A percentile compares a stretch with the other conserved stretches of the same genome.
phyloP scores from a whole-genome alignment of 2,888 invertebrate genomes.

The Tuta absoluta region DNA sequence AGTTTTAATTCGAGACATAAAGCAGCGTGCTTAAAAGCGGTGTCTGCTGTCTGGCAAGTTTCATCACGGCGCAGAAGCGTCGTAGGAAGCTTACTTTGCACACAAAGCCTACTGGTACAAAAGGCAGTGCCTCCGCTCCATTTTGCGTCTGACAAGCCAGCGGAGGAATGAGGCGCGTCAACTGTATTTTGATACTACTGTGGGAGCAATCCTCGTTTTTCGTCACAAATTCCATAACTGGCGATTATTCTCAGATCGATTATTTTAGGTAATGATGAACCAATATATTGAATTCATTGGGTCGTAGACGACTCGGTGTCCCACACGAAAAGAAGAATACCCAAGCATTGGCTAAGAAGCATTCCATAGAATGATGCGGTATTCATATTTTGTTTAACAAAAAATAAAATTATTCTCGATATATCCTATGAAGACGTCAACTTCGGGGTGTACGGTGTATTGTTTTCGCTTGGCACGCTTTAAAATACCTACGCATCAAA shows the following conservation, averaged over 20 bases:
- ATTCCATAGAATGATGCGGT: neutral
- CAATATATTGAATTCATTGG: no score
- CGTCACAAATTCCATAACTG: neutral
- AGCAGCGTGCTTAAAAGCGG: constrained; percentile 71
- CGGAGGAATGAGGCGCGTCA: constrained; percentile 69
- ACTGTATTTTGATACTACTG: constrained; percentile 45
- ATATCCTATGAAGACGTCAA: neutral
- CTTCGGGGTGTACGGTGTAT: neutral
- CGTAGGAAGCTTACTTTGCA: constrained; percentile 78
- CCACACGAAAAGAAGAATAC: no score
- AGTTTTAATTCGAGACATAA: constrained; percentile 79
- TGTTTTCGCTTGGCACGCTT: neutral
- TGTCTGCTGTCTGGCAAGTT: constrained; percentile 81
- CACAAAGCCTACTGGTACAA: constrained; percentile 79
- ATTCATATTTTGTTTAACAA: neutral
- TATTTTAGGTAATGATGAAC: no score
- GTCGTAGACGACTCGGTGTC: no score
- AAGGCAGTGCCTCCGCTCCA: constrained; percentile 75
- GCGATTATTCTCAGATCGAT: no score
- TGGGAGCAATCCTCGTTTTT: neutral
- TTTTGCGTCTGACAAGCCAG: constrained; percentile 76
- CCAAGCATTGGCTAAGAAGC: no score
- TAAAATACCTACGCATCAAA: neutral
- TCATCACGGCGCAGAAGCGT: constrained; percentile 78
- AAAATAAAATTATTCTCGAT: neutral